Evolutionary conservation across 2,888 invertebrate genomes (phyloP).

Genomic region (Drosophila formosana): DNA sequence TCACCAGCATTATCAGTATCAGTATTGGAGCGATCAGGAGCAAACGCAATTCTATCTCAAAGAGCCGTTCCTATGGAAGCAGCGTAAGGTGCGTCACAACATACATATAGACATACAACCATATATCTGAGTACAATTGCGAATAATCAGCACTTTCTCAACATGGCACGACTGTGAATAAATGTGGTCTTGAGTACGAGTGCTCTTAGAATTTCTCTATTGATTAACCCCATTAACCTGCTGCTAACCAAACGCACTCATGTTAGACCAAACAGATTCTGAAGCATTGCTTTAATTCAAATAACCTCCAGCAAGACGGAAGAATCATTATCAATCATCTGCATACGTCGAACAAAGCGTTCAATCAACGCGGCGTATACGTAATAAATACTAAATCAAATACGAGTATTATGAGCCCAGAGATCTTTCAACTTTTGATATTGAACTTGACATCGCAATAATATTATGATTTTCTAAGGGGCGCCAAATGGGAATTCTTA

Average conservation of each 20-base stretch:
- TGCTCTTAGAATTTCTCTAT: slow-evolving; percentile 27
- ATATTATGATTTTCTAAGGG: not conserved
- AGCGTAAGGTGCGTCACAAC: slow-evolving; percentile 63
- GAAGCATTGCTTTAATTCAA: slow-evolving; percentile 48
- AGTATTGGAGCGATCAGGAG: slow-evolving; percentile 67
- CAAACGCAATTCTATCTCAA: slow-evolving; percentile 39
- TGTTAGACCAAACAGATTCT: slow-evolving; percentile 49
- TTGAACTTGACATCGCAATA: slow-evolving; percentile 1
- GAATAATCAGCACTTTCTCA: slow-evolving; percentile 6
- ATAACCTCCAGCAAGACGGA: slow-evolving; percentile 15
- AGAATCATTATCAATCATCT: slow-evolving; percentile 5
- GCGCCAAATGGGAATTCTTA: not conserved
- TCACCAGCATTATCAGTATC: slow-evolving; percentile 42
- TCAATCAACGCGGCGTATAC: slow-evolving; percentile 1
- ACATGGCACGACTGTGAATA: not conserved
- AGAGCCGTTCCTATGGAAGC: slow-evolving; percentile 57
- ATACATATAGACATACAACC: not conserved
- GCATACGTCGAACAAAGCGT: slow-evolving; percentile 2
- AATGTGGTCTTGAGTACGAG: slow-evolving; percentile 4
- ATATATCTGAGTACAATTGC: not conserved
- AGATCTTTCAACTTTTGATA: not conserved
- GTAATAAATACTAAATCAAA: slow-evolving; percentile 1
- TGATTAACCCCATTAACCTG: slow-evolving; percentile 71
- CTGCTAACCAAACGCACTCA: slow-evolving; percentile 47
- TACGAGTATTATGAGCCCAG: not conserved